Evolutionary conservation across 2,888 invertebrate genomes (phyloP).

Genomic region (Pimpla rufipes): DNA sequence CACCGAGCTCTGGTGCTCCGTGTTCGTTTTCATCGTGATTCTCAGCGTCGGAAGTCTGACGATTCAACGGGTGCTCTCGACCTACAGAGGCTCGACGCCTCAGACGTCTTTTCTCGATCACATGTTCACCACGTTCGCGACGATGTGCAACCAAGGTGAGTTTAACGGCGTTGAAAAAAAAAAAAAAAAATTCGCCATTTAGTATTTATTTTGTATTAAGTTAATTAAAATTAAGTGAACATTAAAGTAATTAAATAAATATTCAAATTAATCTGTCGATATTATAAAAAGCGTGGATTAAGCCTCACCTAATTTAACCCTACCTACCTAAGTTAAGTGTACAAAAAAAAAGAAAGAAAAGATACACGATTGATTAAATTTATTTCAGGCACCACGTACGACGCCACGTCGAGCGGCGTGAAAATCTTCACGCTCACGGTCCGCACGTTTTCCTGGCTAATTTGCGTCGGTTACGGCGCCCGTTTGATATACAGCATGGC

Average conservation of each 20-base stretch:
- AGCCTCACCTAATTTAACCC: no score
- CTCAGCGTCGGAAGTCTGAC: constrained; percentile 63
- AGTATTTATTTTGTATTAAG: no score
- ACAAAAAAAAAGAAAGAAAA: no score
- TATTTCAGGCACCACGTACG: background rate
- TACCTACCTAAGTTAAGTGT: no score
- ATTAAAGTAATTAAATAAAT: no score
- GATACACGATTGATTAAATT: background rate
- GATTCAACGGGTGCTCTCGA: constrained; percentile 18
- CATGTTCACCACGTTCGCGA: constrained; percentile 71
- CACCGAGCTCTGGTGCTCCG: constrained; percentile 59
- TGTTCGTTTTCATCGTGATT: constrained; percentile 56
- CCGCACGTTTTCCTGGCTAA: constrained; percentile 6
- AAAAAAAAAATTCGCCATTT: no score
- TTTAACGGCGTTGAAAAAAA: background rate
- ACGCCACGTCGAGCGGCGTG: background rate
- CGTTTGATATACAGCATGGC: constrained; percentile 3
- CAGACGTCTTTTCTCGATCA: constrained; percentile 56
- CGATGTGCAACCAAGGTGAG: constrained; percentile 72
- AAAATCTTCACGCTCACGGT: background rate
- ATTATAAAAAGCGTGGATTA: no score
- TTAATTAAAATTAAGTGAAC: no score
- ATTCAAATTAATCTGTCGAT: no score
- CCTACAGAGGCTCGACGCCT: background rate
- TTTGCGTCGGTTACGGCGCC: background rate